Evolutionary conservation across 2,797 vertebrate genomes (phyloP), one percentile per base, ranked within the genome.

Genomic region (Labeo calbasu): DNA sequence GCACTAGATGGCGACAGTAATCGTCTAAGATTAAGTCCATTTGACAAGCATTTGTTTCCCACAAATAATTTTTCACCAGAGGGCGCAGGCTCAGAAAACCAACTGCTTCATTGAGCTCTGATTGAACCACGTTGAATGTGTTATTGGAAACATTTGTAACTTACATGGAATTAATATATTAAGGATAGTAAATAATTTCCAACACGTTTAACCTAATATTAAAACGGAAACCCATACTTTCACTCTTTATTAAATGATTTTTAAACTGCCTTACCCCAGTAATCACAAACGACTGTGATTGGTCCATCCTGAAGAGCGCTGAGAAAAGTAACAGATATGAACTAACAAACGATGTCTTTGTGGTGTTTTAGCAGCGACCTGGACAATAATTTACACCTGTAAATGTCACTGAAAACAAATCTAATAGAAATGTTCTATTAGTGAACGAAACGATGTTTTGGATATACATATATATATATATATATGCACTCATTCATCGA

Each of bases 1-100:
- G 28, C 79, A 61, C 79, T 46, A 71, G 68, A 81, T 46, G 53
- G 17, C 51, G 53, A 57, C 40, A 32, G 12, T 21, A 25, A 25
- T 59, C 28, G 11, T 57, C 10, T 81, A 5, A 68, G 50, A 10
- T 21, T 32, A 5, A 51, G 43, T 28, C 77, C 2, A 11, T 10
- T 12, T 50, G 8, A n/a, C 55, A 63, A 25, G 23, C 25, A 28
- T 63, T 28, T 63, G 61, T 76, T 76, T 57, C 6, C 32, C 17
- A 75, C 53, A 57, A 55, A 9, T 2, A 0, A 1, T 13, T 5
- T 7, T 77, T 40, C 9, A 13, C n/a, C 11, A 78, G 43, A 10
- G 57, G 59, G 23, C 43, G 59, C 59, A 28, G 23, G 17, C 43
- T 32, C 17, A 65, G n/a, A 48, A 77, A 28, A 17, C 21, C 11